Evolutionary conservation across 37 sponge, comb jelly and placozoan genomes (phyloP), one percentile per base, ranked within the genome.

Genomic region (Aplysina aerophoba): DNA sequence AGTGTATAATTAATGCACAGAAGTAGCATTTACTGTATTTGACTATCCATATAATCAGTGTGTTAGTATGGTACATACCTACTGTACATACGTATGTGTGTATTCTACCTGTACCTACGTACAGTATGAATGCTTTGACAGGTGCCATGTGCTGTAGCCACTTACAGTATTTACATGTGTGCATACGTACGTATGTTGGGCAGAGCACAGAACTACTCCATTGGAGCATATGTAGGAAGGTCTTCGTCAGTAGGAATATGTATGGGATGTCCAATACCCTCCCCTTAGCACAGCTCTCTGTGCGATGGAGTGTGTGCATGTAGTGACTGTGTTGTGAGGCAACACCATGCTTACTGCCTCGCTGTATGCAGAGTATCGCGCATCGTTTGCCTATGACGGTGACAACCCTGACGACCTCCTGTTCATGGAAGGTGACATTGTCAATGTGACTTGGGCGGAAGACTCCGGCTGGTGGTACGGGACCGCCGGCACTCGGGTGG

Each of bases 401-500:
- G 83, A 80, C 0, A 77, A 54, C 1, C 85, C 81, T 5, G 91
- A 91, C 53, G 96, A 95, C 79, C 89, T 95, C 8, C 30, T 31
- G 25, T 92, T 95, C 62, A 58, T 27, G n/a, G 89, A 88, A 60
- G 96, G 91, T 37, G 91, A 90, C 75, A 81, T 81, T 0, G 44
- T 95, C n/a, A 78, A 85, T 5, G 96, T 95, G 17, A 88, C 85
- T 55, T 93, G 94, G 94, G 91, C 87, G 0, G 73, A 93, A 27
- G 89, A 90, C 63, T 90, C 82, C 81, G 96, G 96, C 53, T 95
- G 96, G 96, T 95, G 96, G 96, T 88, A 84, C 72, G 96, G 96
- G 3, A 54, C 90, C 31, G 64, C 41, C 27, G 88, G 86, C 22
- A 60, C 53, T 28, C 65, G n/a, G 25, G 87, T 88, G 41, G 96